Evolutionary conservation across 2,888 invertebrate species (phyloP), one percentile per base, ranked within the genome.

Genomic region (Cylloceria caligata): DNA sequence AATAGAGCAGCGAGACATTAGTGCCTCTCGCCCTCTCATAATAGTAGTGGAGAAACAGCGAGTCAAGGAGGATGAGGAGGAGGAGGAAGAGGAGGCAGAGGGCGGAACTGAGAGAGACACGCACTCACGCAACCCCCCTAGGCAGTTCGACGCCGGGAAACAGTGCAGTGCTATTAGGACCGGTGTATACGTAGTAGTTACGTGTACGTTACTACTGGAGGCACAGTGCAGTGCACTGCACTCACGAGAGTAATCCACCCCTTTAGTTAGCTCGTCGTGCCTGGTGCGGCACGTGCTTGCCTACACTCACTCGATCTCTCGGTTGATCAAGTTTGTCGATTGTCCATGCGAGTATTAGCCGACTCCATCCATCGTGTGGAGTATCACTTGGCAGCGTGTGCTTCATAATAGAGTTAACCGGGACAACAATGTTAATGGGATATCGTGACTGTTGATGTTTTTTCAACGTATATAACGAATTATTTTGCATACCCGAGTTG

Each of bases 1-100:
- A n/a, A n/a, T n/a, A 49, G 55, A 69, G 65, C 65, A 27, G 64
- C 72, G 81, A 68, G 73, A 84, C 85, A 87, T 87, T 88, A 87
- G 85, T 87, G 85, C 27, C 57, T n/a, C 57, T 57, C 57, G 57
- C 27, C 85, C 77, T 77, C 83, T 85, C 80, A 80, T 84, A 81
- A 83, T 74, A 80, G 84, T 71, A 39, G 36, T 55, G 24, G 78
- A 67, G 76, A 75, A 78, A 71, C 64, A 47, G 60, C 9, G 45
- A 60, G 24, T 47, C 57, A 34, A 16, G 34, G 30, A 30, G 16
- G n/a, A 27, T 7, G 57, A 57, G 57, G 11, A 9, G 21, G 49
- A 7, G 1, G 19, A 47, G 5, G 16, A 47, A 16, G 47, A 30
- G 55, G 24, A 3, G 13, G 30, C 11, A 19, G 69, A 45, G 24